Base-by-base conservation (phyloP, 2,113 vertebrate genomes). In the Chionis minor region DNA sequence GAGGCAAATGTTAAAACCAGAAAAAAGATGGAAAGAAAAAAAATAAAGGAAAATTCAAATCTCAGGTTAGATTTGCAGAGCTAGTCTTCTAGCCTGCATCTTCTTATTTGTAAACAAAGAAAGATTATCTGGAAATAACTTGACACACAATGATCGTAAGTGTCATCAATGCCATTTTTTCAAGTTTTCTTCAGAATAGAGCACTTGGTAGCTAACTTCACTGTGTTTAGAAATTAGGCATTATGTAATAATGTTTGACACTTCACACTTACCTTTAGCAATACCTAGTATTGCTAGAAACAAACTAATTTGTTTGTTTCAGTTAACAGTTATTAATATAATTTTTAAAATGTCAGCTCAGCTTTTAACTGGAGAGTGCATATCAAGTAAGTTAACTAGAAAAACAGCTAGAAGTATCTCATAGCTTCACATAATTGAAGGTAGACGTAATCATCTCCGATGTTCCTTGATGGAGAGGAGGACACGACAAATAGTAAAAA, bases 21-120 rank as follows among this genome's bases (percentile, higher is more conserved):
- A 20, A 20, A 23, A 14, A 52, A 51, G 40, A 35, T 26, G 9
- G 4, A 8, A 42, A 10, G 16, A 8, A 65, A 30, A 7, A 26
- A 62, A 52, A 51, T 15, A 51, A 22, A 30, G 18, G 20, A 49
- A 74, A 82, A 80, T 38, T 78, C 35, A 73, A 45, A 84, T 47
- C 75, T 86, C 72, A 63, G 52, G 38, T 32, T 83, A 51, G 52
- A 28, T 81, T 86, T 71, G 38, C 55, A 92, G 22, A 54, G 19
- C 32, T 20, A 40, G 45, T 52, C 38, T 38, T 38, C 38, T 38
- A 38, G 38, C 38, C 38, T 59, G 66, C 40, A 91, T 82, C 54
- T 77, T 80, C 52, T 83, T 56, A 24, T 63, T 74, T 94, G 92
- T 96, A 96, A 94, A 94, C 94, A 94, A 84, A 75, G 18, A 61